Percentiles rank a stretch among this genome's conserved stretches.
phyloP scores from a whole-genome alignment of 2,113 vertebrate genomes.

The Dolichallabes microphthalmus region DNA sequence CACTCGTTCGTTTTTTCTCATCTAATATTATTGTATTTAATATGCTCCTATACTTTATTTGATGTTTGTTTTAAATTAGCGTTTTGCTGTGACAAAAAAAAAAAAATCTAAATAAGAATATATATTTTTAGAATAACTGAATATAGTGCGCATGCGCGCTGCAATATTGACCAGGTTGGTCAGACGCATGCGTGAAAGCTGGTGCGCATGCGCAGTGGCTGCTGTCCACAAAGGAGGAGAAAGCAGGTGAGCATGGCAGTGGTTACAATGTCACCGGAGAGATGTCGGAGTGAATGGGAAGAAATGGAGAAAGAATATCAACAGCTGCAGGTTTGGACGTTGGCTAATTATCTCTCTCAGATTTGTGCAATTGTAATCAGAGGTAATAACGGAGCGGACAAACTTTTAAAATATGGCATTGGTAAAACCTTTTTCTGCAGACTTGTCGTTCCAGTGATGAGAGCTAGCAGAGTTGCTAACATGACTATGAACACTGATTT shows the following conservation, averaged over 20 bases:
- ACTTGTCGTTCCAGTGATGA: background rate
- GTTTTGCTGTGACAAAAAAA: background rate
- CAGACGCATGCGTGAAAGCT: background rate
- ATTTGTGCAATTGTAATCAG: background rate
- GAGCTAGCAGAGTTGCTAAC: background rate
- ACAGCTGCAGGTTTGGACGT: constrained; percentile 81
- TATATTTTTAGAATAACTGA: background rate
- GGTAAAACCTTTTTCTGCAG: background rate
- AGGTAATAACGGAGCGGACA: background rate
- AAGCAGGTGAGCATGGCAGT: constrained; percentile 28
- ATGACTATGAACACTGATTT: background rate
- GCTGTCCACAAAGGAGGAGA: background rate
- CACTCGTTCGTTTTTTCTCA: background rate
- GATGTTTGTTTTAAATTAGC: background rate
- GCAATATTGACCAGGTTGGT: background rate
- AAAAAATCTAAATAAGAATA: background rate
- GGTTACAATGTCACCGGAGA: constrained; percentile 70
- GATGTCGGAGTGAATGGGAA: constrained; percentile 79
- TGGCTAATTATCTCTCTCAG: background rate
- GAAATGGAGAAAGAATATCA: constrained; percentile 87
- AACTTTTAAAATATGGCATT: background rate
- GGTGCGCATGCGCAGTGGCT: background rate
- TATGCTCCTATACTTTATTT: background rate
- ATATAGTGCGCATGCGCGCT: background rate
- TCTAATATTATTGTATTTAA: background rate